Evolutionary conservation across 2,888 invertebrate genomes (phyloP).

Genomic region (Stramonita haemastoma): DNA sequence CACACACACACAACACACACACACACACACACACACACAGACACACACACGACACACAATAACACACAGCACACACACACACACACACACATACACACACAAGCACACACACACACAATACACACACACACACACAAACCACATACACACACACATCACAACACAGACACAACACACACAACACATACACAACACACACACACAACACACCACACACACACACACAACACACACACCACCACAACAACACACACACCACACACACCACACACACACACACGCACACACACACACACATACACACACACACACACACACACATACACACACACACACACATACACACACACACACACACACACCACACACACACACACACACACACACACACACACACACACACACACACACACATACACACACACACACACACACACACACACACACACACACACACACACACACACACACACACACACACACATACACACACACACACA

Average conservation of each 20-base stretch:
- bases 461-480: slow-evolving; percentile 8
- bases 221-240: background rate
- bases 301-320: slow-evolving; percentile 4
- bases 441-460: slow-evolving; percentile 27
- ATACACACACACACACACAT: background rate
- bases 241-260: background rate
- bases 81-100: slow-evolving; percentile 17
- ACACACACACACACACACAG: slow-evolving; percentile 4
- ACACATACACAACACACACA: background rate
- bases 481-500: slow-evolving; percentile 17
- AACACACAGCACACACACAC: background rate
- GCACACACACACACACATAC: background rate
- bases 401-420: background rate
- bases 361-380: background rate
- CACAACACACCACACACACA: slow-evolving; percentile 17
- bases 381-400: background rate
- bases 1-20: slow-evolving; percentile 13
- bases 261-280: slow-evolving; percentile 2
- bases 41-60: background rate
- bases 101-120: slow-evolving; percentile 10
- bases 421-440: slow-evolving; percentile 28
- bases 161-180: background rate
- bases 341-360: background rate
- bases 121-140: background rate
- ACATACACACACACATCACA: background rate